Conservation (phyloP, 2,113 vertebrate species). For the Podiceps cristatus region DNA sequence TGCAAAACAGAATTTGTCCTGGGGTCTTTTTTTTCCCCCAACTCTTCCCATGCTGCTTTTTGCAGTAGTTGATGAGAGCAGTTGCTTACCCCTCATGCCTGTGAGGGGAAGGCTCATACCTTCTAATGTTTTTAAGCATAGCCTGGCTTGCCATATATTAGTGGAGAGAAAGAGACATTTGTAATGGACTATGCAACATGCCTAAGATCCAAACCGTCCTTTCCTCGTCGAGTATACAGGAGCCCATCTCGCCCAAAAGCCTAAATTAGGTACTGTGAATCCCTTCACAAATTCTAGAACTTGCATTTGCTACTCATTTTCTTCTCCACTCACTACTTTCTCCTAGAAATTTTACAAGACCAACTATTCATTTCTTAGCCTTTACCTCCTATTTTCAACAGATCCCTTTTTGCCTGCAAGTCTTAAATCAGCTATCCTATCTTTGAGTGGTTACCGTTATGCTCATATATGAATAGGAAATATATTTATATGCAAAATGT, state of each 20-base stretch:
- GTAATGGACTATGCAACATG: rapidly evolving
- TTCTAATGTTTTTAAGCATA: rapidly evolving
- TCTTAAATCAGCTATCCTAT: neutral
- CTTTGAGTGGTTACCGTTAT: neutral
- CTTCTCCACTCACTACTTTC: neutral
- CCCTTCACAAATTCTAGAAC: neutral
- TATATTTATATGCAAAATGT: neutral
- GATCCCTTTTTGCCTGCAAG: neutral
- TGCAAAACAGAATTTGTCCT: neutral
- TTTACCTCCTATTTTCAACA: neutral
- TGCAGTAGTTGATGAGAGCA: neutral
- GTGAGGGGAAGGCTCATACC: neutral
- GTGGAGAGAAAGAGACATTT: neutral
- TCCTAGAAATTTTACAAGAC: neutral
- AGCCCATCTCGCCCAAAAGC: neutral
- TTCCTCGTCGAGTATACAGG: rapidly evolving
- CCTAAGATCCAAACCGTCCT: rapidly evolving
- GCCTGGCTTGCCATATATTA: rapidly evolving
- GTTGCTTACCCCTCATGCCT: rapidly evolving
- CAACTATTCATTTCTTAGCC: neutral
- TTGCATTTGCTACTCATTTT: neutral
- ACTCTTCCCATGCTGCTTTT: neutral
- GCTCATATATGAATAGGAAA: neutral
- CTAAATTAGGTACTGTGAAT: neutral
- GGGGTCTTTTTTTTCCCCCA: neutral